Base-by-base conservation (phyloP, 1,140 invertebrate genomes). In the Pollicipes pollicipes region DNA sequence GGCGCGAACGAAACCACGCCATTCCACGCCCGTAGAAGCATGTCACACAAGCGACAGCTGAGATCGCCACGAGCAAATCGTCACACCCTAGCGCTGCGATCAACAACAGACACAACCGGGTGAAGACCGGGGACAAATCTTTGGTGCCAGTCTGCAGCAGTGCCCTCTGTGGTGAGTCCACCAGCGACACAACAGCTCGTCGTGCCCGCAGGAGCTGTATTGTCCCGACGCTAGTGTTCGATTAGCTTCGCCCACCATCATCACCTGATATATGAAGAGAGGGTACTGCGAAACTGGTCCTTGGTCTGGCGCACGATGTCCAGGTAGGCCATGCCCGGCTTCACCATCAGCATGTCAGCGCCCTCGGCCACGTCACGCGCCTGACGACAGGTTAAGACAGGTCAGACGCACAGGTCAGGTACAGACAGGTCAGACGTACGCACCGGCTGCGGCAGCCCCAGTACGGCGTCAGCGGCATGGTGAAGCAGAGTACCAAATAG, bases 321-420 rank as follows among this genome's bases (percentile, higher is more conserved):
- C 73, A 98, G 82, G 80, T 98, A 98, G 0, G 91, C 84, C 72
- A 97, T 80, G 2, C 90, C 94, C 4, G 96, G 96, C 80, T 98
- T 98, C 10, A 98, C 93, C 94, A 98, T 98, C 32, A 98, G 78
- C 85, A 98, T 93, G 79, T 98, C 95, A 0, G 94, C 93, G 24
- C 95, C 95, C 83, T 98, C 94, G 31, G 85, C 83, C 0, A 97
- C 88, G 82, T 98, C 95, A 71, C 94, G 82, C 68, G 86, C 86
- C 88, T 93, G 77, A 1, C 77, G 77, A 69, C 67, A 72, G 68
- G 69, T 32, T 68, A 30, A 69, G 30, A 31, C n/a, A 8, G 29
- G 27, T 72, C n/a, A n/a, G n/a, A n/a, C n/a, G n/a, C n/a, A 69
- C 58, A 35, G 35, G 3, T 28, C 24, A 66, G 24, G 66, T 8